phyloP scores from a whole-genome alignment of 2,797 vertebrate species.

The Anabacerthia variegaticeps region DNA sequence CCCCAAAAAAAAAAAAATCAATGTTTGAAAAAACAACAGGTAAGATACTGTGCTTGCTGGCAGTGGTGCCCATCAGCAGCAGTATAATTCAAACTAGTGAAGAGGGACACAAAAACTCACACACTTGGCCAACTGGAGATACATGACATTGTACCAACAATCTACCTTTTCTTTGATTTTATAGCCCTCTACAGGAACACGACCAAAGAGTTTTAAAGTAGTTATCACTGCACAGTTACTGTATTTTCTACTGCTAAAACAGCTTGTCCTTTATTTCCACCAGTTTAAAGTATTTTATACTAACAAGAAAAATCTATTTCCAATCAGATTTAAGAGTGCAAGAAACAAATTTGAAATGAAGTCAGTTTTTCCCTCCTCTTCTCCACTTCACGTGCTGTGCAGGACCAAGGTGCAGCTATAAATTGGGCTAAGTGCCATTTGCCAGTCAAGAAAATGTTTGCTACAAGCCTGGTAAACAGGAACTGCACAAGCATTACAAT shows the following conservation, averaged over 20 bases:
- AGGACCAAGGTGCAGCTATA: not conserved
- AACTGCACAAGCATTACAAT: not conserved
- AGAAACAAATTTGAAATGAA: not conserved
- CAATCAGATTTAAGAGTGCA: not conserved
- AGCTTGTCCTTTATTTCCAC: not conserved
- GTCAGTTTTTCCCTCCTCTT: not conserved
- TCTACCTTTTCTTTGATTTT: not conserved
- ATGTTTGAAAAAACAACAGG: not conserved
- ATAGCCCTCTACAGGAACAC: not conserved
- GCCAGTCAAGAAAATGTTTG: not conserved
- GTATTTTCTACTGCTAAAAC: not conserved
- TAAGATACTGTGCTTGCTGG: not conserved
- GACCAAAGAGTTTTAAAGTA: not conserved
- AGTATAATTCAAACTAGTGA: not conserved
- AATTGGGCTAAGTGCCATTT: not conserved
- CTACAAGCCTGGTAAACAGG: not conserved
- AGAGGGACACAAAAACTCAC: not conserved
- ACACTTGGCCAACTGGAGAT: not conserved
- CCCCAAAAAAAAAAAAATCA: not conserved
- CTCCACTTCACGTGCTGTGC: rapidly evolving
- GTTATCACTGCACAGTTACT: not conserved
- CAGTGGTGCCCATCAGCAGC: not conserved
- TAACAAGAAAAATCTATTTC: not conserved
- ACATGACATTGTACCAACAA: rapidly evolving
- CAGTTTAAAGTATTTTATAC: not conserved